phyloP scores from a whole-genome alignment of 2,113 vertebrate species.

The Caranx ignobilis region DNA sequence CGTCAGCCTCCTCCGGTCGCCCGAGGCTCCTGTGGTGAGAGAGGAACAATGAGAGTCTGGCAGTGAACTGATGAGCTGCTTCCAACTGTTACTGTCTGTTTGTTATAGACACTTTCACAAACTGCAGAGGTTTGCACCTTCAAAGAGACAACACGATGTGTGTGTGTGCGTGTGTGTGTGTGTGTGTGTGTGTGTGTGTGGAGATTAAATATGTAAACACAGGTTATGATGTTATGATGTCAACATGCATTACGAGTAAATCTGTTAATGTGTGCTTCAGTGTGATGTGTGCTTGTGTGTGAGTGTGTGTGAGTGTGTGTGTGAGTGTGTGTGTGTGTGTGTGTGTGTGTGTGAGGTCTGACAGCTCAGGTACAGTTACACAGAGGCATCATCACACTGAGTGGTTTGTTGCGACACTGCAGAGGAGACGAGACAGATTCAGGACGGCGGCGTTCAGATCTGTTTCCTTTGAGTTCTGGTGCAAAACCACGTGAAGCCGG shows the following conservation, averaged over 20 bases:
- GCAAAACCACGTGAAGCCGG: constrained; percentile 56
- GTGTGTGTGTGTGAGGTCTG: constrained; percentile 1
- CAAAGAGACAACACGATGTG: not conserved
- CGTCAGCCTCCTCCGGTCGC: constrained; percentile 77
- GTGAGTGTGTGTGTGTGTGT: too few relatives aligned
- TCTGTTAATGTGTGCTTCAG: not conserved
- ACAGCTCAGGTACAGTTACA: not conserved
- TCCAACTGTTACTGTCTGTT: not conserved
- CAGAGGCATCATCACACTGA: constrained; percentile 7
- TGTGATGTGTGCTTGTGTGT: too few relatives aligned
- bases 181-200: not conserved
- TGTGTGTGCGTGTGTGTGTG: not conserved
- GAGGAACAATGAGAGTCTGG: constrained; percentile 71
- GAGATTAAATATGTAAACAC: not conserved
- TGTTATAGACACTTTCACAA: not conserved
- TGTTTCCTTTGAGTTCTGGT: constrained; percentile 41
- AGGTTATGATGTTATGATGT: constrained; percentile 30
- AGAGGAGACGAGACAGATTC: constrained; percentile 41
- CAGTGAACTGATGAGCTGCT: constrained; percentile 27
- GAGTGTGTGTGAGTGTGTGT: too few relatives aligned
- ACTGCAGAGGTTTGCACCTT: not conserved
- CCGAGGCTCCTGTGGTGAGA: constrained; percentile 79
- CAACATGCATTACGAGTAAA: constrained; percentile 51
- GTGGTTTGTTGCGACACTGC: constrained; percentile 45
- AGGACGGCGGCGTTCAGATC: constrained; percentile 47